A percentile compares a stretch with the other conserved stretches of the same genome.
Conservation (phyloP, 2,797 vertebrate genomes). For the Dendrocincla fuliginosa region DNA sequence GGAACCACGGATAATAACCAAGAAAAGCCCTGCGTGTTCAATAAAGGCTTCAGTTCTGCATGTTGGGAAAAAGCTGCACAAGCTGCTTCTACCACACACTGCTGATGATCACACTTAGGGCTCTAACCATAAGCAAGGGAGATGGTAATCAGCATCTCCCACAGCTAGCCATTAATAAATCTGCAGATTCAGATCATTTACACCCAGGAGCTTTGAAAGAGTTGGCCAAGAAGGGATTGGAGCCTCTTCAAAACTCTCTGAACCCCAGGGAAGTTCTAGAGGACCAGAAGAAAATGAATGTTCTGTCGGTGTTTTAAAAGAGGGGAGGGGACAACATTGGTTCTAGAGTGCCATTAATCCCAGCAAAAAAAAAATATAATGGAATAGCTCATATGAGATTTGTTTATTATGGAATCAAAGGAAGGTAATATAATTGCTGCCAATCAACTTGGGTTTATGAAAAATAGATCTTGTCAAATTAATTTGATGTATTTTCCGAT, state of each 20-base stretch:
- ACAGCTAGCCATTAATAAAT: slow-evolving; percentile 70
- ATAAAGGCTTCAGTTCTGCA: slow-evolving; percentile 30
- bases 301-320: not conserved
- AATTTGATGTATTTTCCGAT: slow-evolving; percentile 70
- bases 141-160: slow-evolving; percentile 70
- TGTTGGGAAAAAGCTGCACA: slow-evolving; percentile 57
- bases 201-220: slow-evolving; percentile 33
- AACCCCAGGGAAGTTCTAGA: slow-evolving; percentile 58
- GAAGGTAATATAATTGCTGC: slow-evolving; percentile 70
- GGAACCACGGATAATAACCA: slow-evolving; percentile 39
- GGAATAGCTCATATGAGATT: slow-evolving; percentile 31
- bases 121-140: slow-evolving; percentile 63
- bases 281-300: not conserved
- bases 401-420: slow-evolving; percentile 68
- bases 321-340: not conserved
- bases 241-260: slow-evolving; percentile 2
- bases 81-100: slow-evolving; percentile 62
- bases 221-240: slow-evolving; percentile 18
- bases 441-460: slow-evolving; percentile 69
- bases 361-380: not conserved
- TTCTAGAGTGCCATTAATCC: slow-evolving; percentile 56
- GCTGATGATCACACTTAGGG: slow-evolving; percentile 48
- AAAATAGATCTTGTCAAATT: slow-evolving; percentile 74
- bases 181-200: slow-evolving; percentile 66
- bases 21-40: slow-evolving; percentile 10